These are phyloP conservation scores for Crypturellus tataupa DNA, from an alignment of 2,797 vertebrate genomes.

Conservation along the genomic window DNA sequence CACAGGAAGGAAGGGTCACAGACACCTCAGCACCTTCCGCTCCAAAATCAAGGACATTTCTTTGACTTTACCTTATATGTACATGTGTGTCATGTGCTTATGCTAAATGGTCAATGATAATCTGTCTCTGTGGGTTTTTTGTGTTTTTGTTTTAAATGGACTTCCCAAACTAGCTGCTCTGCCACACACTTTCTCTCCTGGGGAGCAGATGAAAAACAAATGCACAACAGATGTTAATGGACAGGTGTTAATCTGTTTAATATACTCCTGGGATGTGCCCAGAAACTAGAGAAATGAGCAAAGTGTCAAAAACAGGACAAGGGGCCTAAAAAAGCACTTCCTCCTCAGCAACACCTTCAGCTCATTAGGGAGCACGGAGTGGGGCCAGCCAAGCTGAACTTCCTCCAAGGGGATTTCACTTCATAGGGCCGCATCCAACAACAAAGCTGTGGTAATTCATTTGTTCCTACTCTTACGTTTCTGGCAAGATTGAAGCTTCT, in stretches of 20 bases:
- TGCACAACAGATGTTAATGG: not conserved
- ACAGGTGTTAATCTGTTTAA: constrained; percentile 22
- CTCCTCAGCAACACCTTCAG: not conserved
- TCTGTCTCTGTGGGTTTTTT: not conserved
- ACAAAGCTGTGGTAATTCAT: not conserved
- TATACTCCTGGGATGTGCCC: not conserved
- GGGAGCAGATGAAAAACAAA: not conserved
- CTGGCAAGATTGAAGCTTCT: not conserved
- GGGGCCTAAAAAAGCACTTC: constrained; percentile 1
- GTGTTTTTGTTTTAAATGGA: not conserved
- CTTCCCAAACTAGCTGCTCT: not conserved
- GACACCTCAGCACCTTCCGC: not conserved
- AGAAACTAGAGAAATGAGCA: not conserved
- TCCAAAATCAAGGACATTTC: not conserved
- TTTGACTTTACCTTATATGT: not conserved
- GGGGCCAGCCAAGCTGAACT: not conserved
- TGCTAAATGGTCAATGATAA: not conserved
- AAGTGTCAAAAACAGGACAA: constrained; percentile 22
- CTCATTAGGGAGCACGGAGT: not conserved
- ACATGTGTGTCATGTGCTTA: not conserved
- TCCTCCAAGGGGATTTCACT: not conserved
- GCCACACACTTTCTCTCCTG: not conserved
- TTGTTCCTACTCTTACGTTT: not conserved
- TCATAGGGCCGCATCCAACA: not conserved
- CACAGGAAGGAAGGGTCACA: not conserved